phyloP scores from a whole-genome alignment of 2,888 invertebrate genomes.

The Oscheius myriophilus region DNA sequence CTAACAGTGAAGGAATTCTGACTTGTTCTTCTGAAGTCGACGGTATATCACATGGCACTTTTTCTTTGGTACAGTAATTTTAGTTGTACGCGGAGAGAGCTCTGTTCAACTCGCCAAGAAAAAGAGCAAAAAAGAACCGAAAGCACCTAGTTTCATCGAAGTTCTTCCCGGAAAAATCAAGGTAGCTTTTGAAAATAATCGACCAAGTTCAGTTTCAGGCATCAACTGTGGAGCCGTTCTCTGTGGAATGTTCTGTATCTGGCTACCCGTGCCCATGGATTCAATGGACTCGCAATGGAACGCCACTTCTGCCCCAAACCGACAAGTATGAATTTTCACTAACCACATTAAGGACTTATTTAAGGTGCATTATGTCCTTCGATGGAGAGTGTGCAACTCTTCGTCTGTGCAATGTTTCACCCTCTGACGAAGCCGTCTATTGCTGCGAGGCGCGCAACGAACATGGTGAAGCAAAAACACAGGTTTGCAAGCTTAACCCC shows the following conservation, averaged over 20 bases:
- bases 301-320: conserved; percentile 58
- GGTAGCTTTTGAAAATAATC: conserved; percentile 20
- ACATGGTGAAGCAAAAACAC: conserved; percentile 81
- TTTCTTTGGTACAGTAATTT: not conserved
- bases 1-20: conserved; percentile 67
- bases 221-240: conserved; percentile 55
- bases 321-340: conserved; percentile 32
- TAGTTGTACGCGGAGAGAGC: conserved; percentile 32
- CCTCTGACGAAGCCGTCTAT: conserved; percentile 76
- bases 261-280: conserved; percentile 66
- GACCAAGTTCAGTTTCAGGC: conserved; percentile 32
- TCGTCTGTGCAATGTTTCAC: conserved; percentile 49
- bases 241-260: conserved; percentile 67
- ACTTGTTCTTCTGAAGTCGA: conserved; percentile 66
- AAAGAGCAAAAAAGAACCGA: conserved; percentile 51
- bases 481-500: conserved; percentile 60
- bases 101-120: conserved; percentile 43
- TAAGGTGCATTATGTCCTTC: conserved; percentile 61
- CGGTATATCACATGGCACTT: not conserved
- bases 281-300: conserved; percentile 64
- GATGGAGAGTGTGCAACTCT: conserved; percentile 70
- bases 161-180: conserved; percentile 63
- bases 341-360: not conserved
- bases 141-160: conserved; percentile 64
- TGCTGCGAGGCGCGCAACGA: conserved; percentile 81